phyloP scores from a whole-genome alignment of 2,797 vertebrate species.

The Setipinna tenuifilis region DNA sequence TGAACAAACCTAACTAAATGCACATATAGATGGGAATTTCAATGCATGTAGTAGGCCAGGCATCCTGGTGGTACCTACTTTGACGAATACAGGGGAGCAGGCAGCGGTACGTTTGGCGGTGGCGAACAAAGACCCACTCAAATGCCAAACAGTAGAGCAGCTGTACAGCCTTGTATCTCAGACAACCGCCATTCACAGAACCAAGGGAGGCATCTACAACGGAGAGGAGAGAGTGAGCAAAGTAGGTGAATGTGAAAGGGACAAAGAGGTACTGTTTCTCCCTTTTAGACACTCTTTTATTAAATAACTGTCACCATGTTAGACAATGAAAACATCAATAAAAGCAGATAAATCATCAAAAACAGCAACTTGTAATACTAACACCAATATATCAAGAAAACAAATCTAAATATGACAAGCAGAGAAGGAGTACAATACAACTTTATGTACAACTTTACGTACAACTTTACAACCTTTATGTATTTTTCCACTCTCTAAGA shows the following conservation, averaged over 20 bases:
- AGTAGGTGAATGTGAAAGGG: background rate
- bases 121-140: conserved; percentile 73
- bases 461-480: too few relatives aligned
- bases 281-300: background rate
- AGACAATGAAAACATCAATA: background rate
- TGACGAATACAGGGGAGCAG: conserved; percentile 75
- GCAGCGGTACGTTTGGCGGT: conserved; percentile 76
- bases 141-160: conserved; percentile 87
- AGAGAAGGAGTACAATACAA: too few relatives aligned
- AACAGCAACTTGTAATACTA: background rate
- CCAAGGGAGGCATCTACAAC: conserved; percentile 62
- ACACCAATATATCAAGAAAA: background rate
- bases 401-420: too few relatives aligned
- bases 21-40: background rate
- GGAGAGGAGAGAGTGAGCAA: background rate
- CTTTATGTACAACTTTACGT: too few relatives aligned
- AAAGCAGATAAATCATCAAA: background rate
- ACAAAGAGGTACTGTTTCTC: too few relatives aligned
- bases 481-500: too few relatives aligned
- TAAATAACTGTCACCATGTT: background rate
- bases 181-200: conserved; percentile 56
- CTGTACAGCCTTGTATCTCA: conserved; percentile 80
- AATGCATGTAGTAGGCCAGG: too few relatives aligned
- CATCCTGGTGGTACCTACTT: conserved; percentile 70
- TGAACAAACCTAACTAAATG: background rate